These are phyloP conservation scores for Colius striatus DNA, from an alignment of 2,113 vertebrate species.

Conservation along the genomic window DNA sequence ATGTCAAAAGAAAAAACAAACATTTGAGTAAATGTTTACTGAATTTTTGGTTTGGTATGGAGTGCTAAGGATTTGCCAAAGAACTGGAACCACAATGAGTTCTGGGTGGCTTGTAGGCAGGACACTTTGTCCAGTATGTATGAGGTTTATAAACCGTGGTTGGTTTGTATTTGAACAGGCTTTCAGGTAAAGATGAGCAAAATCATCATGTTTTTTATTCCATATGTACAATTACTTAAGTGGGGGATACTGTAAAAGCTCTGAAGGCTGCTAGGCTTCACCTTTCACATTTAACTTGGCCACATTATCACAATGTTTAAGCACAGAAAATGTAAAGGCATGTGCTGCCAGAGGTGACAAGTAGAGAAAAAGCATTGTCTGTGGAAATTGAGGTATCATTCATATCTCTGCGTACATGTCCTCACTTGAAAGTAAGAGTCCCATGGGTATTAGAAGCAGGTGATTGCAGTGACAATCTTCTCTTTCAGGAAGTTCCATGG, in stretches of 20 bases:
- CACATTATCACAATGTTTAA: neutral
- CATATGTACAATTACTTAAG: neutral
- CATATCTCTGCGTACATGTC: neutral
- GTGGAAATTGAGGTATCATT: neutral
- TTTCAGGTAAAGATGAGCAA: neutral
- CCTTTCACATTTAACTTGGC: neutral
- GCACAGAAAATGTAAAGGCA: neutral
- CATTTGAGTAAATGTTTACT: neutral
- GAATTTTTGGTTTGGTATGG: neutral
- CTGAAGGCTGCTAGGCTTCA: neutral
- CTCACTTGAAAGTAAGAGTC: neutral
- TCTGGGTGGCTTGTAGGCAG: neutral
- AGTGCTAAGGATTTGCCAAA: neutral
- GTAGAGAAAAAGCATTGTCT: neutral
- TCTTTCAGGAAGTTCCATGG: conserved; percentile 93
- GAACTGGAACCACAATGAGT: neutral
- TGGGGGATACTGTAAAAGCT: neutral
- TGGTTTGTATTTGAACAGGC: neutral
- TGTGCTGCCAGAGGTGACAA: neutral
- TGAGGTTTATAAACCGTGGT: neutral
- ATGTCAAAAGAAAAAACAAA: accelerated
- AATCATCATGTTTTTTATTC: neutral
- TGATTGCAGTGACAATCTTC: neutral
- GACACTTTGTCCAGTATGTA: neutral
- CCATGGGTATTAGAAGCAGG: neutral